phyloP scores from a whole-genome alignment of 2,888 invertebrate species.

The Nezara viridula region DNA sequence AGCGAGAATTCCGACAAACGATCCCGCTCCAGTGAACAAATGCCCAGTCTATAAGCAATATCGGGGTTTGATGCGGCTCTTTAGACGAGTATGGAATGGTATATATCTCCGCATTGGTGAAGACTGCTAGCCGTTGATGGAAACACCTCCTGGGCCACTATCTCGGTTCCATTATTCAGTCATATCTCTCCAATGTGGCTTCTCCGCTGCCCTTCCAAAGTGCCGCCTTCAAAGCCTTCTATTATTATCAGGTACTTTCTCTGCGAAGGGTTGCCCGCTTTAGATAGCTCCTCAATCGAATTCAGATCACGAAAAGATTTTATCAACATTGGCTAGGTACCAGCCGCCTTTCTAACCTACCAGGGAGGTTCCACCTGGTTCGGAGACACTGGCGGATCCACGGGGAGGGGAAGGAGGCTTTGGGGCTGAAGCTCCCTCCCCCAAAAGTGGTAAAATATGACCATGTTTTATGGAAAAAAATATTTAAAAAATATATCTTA shows the following conservation, averaged over 20 bases:
- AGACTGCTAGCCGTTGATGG: not conserved
- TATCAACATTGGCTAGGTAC: not conserved
- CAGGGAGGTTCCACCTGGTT: not conserved
- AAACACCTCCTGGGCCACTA: not conserved
- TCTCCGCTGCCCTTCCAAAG: not conserved
- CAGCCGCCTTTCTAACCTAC: not conserved
- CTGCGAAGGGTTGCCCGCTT: not conserved
- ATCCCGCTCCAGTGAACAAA: not conserved
- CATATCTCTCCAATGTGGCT: not conserved
- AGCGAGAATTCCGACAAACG: not conserved
- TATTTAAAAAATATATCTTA: too few relatives aligned
- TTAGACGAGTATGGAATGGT: not conserved
- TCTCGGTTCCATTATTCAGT: conserved; percentile 13
- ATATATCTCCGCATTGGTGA: not conserved
- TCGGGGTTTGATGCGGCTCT: not conserved
- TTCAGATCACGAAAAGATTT: not conserved
- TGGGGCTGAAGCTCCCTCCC: too few relatives aligned
- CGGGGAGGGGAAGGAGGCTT: too few relatives aligned
- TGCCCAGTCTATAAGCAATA: conserved; percentile 13
- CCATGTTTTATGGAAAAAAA: too few relatives aligned
- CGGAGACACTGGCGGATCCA: too few relatives aligned
- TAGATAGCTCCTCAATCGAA: not conserved
- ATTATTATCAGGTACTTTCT: not conserved
- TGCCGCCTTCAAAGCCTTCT: not conserved
- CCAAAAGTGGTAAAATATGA: too few relatives aligned